Evolutionary conservation across 2,797 vertebrate genomes (phyloP), one percentile per base, ranked within the genome.

Genomic region (Nothura maculosa): DNA sequence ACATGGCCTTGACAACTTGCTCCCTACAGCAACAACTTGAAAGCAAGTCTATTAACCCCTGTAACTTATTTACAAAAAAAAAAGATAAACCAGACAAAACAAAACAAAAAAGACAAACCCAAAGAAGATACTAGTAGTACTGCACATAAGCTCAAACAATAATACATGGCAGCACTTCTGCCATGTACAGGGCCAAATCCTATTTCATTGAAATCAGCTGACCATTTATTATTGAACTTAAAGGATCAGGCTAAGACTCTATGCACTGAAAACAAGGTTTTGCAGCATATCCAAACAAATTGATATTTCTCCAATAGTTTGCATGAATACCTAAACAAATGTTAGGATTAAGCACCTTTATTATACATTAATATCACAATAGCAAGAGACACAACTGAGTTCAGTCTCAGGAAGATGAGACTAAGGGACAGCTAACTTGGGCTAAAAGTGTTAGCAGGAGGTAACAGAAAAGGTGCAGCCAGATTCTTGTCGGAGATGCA

Each of bases 301-400:
- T 22, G 47, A 25, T 25, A 25, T 48, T 13, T 48, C 13, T 48
- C 21, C 22, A 48, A 25, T 48, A 70, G 85, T 88, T 66, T 93
- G 30, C 81, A 69, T 77, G 64, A 87, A 82, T 66, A 89, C 52
- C 73, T 60, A 81, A 76, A 87, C 42, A 83, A 82, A 89, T 57
- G 18, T 68, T 55, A 86, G 42, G 62, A 70, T 80, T 28, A 85
- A 25, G 85, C 48, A 81, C 38, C 50, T 81, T 63, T 68, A 32
- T 85, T 69, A 40, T 75, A 72, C n/a, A 64, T 45, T 68, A 74
- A 45, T 70, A 58, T 62, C 61, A 55, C 54, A 81, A 90, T 60
- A 88, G 36, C 38, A 27, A 32, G 57, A 64, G 73, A 68, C 57
- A 89, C n/a, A 85, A 92, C 24, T 75, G 52, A 17, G 28, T 22